Evolutionary conservation across 2,113 vertebrate genomes (phyloP), one percentile per base, ranked within the genome.

Genomic region (Stigmatopora argus): DNA sequence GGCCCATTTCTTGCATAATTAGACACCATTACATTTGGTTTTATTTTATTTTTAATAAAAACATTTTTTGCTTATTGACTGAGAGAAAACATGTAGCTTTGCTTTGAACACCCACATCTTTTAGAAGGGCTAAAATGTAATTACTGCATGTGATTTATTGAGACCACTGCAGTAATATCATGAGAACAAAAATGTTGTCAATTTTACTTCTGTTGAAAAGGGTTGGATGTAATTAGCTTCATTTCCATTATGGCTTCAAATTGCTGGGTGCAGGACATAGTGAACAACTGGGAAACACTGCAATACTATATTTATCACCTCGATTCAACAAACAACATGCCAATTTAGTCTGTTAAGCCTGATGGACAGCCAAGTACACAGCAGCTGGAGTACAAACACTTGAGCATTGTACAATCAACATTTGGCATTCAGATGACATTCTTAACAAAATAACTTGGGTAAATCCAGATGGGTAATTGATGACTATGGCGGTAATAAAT

Each of bases 401-500:
- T 48, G 71, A 78, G 78, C 41, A 79, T 72, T 71, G 73, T 72
- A 57, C 72, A 64, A 77, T 59, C 61, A 65, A 70, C 78, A 79
- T 82, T 82, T 81, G 82, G 66, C 82, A 70, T 78, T 83, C 62
- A 62, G 23, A 64, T 49, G 66, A 75, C 70, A 71, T 69, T 71
- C 47, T 65, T 59, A 71, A 53, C 75, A 75, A 79, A 82, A 75
- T 60, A 70, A 79, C 31, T 62, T 69, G 62, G 44, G 61, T 60
- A 76, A 62, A 41, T 66, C 72, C 78, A 83, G 75, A 86, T 78
- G 77, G 77, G 52, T 73, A 80, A 83, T 74, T 80, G 77, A 84
- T 71, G 56, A 71, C 26, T 48, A 65, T 61, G 23, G 55, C 38
- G 26, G 62, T 66, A 72, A 77, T 68, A 35, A 64, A 38, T 64